Percentiles rank a stretch among this genome's conserved stretches.
phyloP scores from a whole-genome alignment of 1,140 invertebrate species.

The Patella vulgata region DNA sequence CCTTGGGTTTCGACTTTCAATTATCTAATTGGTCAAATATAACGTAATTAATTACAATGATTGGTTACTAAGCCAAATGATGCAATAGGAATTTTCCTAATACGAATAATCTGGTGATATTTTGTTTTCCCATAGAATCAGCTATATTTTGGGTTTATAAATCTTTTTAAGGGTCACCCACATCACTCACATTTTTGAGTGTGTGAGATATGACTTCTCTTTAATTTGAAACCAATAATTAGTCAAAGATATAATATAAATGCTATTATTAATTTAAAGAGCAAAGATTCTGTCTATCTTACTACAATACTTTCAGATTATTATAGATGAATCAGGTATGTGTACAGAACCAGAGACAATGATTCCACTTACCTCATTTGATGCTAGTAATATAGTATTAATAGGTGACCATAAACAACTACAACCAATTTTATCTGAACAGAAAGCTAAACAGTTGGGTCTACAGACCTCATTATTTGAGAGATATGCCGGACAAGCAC shows the following conservation, averaged over 20 bases:
- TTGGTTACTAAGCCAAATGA: too few relatives aligned
- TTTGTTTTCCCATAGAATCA: too few relatives aligned
- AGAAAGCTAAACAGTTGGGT: slow-evolving; percentile 46
- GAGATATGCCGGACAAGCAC: slow-evolving; percentile 45
- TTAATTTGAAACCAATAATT: neutral
- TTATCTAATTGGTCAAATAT: too few relatives aligned
- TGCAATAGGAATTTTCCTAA: too few relatives aligned
- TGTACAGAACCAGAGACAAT: slow-evolving; percentile 57
- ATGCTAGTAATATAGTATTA: slow-evolving; percentile 47
- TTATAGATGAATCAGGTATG: slow-evolving; percentile 61
- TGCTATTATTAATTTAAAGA: too few relatives aligned
- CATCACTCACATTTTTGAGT: neutral
- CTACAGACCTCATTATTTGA: slow-evolving; percentile 54
- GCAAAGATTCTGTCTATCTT: too few relatives aligned
- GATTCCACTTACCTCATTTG: slow-evolving; percentile 48
- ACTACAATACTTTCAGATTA: slow-evolving; percentile 50
- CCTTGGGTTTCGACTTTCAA: too few relatives aligned
- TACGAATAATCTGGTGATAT: too few relatives aligned
- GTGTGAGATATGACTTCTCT: neutral
- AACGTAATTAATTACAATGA: too few relatives aligned
- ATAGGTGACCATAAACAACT: slow-evolving; percentile 59
- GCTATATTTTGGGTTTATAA: too few relatives aligned
- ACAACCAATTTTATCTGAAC: slow-evolving; percentile 36
- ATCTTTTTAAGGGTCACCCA: too few relatives aligned
- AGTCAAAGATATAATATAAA: too few relatives aligned